Conservation (phyloP, 2,888 invertebrate species). For the Bombyx huttoni region DNA sequence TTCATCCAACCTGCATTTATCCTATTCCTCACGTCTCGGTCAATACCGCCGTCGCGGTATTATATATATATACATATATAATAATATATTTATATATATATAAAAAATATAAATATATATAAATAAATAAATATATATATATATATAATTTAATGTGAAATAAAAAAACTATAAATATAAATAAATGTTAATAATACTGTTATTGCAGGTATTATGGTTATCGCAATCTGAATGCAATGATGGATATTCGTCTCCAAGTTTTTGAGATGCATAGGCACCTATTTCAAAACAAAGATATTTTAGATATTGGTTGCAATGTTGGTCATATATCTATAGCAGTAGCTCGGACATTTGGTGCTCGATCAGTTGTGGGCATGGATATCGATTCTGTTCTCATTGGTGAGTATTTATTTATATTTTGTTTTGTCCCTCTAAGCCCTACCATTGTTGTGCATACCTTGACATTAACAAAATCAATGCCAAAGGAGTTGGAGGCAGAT, state of each 20-base stretch:
- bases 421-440: too few relatives aligned
- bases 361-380: constrained; percentile 92
- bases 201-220: constrained; percentile 91
- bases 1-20: too few relatives aligned
- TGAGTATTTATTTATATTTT: too few relatives aligned
- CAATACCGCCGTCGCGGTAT: too few relatives aligned
- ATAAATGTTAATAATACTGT: neutral
- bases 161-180: neutral
- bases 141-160: neutral
- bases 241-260: constrained; percentile 87
- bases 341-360: constrained; percentile 88
- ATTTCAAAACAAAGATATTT: constrained; percentile 90
- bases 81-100: too few relatives aligned
- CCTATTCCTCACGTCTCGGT: too few relatives aligned
- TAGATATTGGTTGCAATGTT: constrained; percentile 98
- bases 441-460: too few relatives aligned
- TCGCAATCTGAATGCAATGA: constrained; percentile 84
- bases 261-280: constrained; percentile 85
- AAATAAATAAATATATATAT: too few relatives aligned
- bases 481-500: too few relatives aligned
- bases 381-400: constrained; percentile 91
- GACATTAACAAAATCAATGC: too few relatives aligned
- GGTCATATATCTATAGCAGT: constrained; percentile 94
- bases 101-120: too few relatives aligned
- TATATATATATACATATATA: too few relatives aligned